Evolutionary conservation across 1,140 invertebrate species (phyloP).

Genomic region (Thaumetopoea pityocampa): DNA sequence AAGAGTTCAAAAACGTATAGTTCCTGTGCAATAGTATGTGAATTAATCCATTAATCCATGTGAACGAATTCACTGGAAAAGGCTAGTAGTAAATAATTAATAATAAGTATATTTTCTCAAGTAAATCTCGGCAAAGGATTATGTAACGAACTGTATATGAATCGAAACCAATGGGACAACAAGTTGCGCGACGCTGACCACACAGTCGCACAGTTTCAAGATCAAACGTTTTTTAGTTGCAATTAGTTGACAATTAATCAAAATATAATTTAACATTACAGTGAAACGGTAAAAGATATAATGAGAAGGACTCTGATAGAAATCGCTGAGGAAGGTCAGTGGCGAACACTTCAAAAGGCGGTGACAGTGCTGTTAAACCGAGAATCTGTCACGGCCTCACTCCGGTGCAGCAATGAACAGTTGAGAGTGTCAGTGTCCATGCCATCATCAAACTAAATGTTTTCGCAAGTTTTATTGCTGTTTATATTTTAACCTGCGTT

Average conservation of each 20-base stretch:
- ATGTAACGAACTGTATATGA: slow-evolving; percentile 1
- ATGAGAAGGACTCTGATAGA: slow-evolving; percentile 39
- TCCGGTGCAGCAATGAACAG: slow-evolving; percentile 23
- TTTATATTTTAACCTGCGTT: too few relatives aligned
- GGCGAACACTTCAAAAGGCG: slow-evolving; percentile 30
- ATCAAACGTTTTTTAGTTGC: slow-evolving; percentile 45
- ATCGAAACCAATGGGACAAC: slow-evolving; percentile 16
- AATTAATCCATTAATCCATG: too few relatives aligned
- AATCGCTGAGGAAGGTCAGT: slow-evolving; percentile 34
- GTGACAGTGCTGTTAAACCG: slow-evolving; percentile 29
- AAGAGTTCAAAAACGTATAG: too few relatives aligned
- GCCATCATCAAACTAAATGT: not conserved
- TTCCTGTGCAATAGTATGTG: too few relatives aligned
- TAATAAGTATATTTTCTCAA: too few relatives aligned
- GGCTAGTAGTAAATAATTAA: slow-evolving; percentile 1
- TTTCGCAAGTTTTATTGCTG: too few relatives aligned
- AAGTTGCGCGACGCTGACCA: slow-evolving; percentile 35
- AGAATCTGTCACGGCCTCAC: slow-evolving; percentile 4
- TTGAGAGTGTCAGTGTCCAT: slow-evolving; percentile 34
- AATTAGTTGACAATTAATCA: too few relatives aligned
- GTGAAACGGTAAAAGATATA: slow-evolving; percentile 38
- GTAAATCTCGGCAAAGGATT: not conserved
- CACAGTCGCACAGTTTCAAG: slow-evolving; percentile 44
- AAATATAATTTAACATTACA: too few relatives aligned
- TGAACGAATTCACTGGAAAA: too few relatives aligned